Percentiles rank a stretch among this genome's conserved stretches.
Conservation (phyloP, 2,888 invertebrate genomes). For the Biston betularia region DNA sequence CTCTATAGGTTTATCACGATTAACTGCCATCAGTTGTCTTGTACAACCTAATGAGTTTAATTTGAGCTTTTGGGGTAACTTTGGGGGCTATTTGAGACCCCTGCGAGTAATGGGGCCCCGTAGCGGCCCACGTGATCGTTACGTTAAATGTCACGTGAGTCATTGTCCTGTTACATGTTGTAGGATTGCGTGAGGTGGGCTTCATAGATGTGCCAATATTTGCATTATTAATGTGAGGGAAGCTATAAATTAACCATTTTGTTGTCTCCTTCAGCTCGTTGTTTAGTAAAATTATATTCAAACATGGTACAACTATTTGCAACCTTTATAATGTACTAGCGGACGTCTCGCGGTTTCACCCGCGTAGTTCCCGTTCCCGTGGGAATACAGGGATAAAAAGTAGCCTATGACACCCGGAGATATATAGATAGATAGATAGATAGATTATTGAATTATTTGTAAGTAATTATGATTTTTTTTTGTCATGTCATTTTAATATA, state of each 20-base stretch:
- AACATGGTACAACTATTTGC: no score
- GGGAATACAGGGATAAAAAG: no score
- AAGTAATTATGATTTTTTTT: no score
- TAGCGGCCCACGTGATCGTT: slow-evolving; percentile 26
- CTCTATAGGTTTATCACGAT: slow-evolving; percentile 14
- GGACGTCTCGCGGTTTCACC: no score
- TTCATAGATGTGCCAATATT: slow-evolving; percentile 1
- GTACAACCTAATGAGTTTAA: slow-evolving; percentile 23
- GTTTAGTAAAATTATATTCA: no score
- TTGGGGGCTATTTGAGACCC: slow-evolving; percentile 8
- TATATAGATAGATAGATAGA: no score
- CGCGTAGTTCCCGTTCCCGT: no score
- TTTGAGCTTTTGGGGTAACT: slow-evolving; percentile 21
- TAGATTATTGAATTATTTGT: no score
- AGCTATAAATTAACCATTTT: not conserved
- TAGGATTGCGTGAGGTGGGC: slow-evolving; percentile 3
- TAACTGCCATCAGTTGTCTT: slow-evolving; percentile 20
- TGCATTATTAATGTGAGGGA: not conserved
- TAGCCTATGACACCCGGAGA: no score
- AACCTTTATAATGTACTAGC: no score
- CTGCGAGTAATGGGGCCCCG: slow-evolving; percentile 1
- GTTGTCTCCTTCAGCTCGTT: no score
- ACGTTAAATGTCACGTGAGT: slow-evolving; percentile 19
- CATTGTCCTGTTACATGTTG: slow-evolving; percentile 5
- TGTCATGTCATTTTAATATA: no score